Percentiles rank a stretch among this genome's conserved stretches.
These are phyloP conservation scores for Coelopa frigida DNA, from an alignment of 1,140 invertebrate genomes.

Conservation along the genomic window DNA sequence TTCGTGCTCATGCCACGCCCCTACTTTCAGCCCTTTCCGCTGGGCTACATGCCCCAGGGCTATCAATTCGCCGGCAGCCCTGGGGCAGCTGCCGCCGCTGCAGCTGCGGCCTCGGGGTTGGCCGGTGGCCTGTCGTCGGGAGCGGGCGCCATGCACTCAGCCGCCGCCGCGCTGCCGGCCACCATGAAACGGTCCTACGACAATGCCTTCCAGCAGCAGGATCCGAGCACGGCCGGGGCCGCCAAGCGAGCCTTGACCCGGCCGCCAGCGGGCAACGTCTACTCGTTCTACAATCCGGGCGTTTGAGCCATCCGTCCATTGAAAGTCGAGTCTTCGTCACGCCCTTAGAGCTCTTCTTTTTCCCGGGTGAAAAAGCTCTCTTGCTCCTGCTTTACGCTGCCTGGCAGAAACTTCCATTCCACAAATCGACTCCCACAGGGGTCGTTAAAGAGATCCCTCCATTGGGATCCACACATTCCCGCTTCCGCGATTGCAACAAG, in stretches of 20 bases:
- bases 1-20: conserved; percentile 39
- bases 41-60: conserved; percentile 29
- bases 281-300: conserved; percentile 38
- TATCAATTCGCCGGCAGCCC: conserved; percentile 21
- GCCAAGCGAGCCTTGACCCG: conserved; percentile 36
- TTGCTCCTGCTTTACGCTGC: too few relatives aligned
- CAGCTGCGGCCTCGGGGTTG: background rate
- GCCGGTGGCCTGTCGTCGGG: background rate
- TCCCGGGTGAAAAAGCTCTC: too few relatives aligned
- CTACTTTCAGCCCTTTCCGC: conserved; percentile 38
- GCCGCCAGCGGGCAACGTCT: conserved; percentile 20
- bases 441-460: too few relatives aligned
- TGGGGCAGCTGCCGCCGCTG: background rate
- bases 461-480: too few relatives aligned
- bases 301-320: conserved; percentile 22
- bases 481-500: too few relatives aligned
- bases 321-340: too few relatives aligned
- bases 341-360: too few relatives aligned
- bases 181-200: conserved; percentile 42
- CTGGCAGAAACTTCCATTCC: too few relatives aligned
- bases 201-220: conserved; percentile 41
- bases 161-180: conserved; percentile 18
- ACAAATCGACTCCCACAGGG: too few relatives aligned
- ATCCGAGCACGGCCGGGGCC: conserved; percentile 28
- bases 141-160: conserved; percentile 15